Evolutionary conservation across 1,140 invertebrate species (phyloP).

Genomic region (Hyles vespertilio): DNA sequence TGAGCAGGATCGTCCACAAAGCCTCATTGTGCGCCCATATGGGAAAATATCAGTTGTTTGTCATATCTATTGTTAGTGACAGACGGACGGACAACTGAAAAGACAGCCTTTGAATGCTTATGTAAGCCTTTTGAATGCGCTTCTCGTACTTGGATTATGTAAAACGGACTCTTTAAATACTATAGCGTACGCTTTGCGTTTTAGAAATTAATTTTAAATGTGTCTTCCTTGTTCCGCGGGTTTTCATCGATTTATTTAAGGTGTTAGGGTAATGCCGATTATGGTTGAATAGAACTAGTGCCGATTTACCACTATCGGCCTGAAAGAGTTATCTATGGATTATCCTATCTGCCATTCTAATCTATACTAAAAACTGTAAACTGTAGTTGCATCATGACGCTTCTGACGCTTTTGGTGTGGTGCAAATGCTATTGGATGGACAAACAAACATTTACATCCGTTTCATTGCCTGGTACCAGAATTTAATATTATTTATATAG

Average conservation of each 20-base stretch:
- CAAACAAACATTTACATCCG: too few relatives aligned
- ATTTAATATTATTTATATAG: too few relatives aligned
- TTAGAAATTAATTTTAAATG: slow-evolving; percentile 9
- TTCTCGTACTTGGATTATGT: slow-evolving; percentile 38
- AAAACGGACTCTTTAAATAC: slow-evolving; percentile 24
- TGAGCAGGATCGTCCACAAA: slow-evolving; percentile 43
- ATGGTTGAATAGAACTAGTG: too few relatives aligned
- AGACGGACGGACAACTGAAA: slow-evolving; percentile 71
- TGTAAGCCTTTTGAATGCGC: slow-evolving; percentile 46
- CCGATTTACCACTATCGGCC: too few relatives aligned
- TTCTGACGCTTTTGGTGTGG: too few relatives aligned
- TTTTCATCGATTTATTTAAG: background rate
- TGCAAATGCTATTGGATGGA: too few relatives aligned
- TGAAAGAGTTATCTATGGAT: too few relatives aligned
- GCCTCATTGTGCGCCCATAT: slow-evolving; percentile 62
- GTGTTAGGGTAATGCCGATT: too few relatives aligned
- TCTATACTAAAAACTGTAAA: too few relatives aligned
- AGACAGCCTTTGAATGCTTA: slow-evolving; percentile 65
- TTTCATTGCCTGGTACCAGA: too few relatives aligned
- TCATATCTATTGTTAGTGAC: slow-evolving; percentile 62
- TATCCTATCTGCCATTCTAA: too few relatives aligned
- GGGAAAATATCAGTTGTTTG: slow-evolving; percentile 71
- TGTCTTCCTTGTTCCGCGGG: slow-evolving; percentile 12
- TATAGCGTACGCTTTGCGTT: slow-evolving; percentile 18
- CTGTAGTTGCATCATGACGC: too few relatives aligned